Evolutionary conservation across 2,888 invertebrate species (phyloP).

Genomic region (Ptychoptera contaminata): DNA sequence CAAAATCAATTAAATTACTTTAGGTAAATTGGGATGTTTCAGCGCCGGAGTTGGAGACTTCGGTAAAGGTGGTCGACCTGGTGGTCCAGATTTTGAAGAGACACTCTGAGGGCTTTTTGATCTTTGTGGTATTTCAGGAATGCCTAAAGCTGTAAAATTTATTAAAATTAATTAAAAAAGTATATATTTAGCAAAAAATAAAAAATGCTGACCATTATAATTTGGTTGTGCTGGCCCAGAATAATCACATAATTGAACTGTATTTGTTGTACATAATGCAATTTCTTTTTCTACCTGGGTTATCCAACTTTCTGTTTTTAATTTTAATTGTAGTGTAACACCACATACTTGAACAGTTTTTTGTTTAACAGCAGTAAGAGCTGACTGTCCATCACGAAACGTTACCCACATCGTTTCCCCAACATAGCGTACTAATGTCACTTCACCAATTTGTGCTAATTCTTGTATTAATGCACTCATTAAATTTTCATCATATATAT

Average conservation of each 20-base stretch:
- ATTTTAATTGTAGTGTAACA: slow-evolving; percentile 47
- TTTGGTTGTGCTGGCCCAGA: slow-evolving; percentile 14
- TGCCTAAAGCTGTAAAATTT: slow-evolving; percentile 20
- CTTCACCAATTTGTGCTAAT: slow-evolving; percentile 72
- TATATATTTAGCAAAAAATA: background rate
- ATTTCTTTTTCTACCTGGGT: slow-evolving; percentile 69
- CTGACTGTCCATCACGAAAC: slow-evolving; percentile 78
- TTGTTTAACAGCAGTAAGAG: slow-evolving; percentile 53
- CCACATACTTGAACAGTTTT: slow-evolving; percentile 45
- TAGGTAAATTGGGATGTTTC: slow-evolving; percentile 5
- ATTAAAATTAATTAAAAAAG: background rate
- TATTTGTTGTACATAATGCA: slow-evolving; percentile 68
- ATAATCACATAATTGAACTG: slow-evolving; percentile 51
- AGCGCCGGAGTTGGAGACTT: slow-evolving; percentile 36
- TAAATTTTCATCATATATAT: slow-evolving; percentile 63
- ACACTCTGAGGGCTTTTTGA: slow-evolving; percentile 33
- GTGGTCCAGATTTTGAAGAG: slow-evolving; percentile 31
- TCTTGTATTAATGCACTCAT: slow-evolving; percentile 67
- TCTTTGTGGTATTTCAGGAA: slow-evolving; percentile 34
- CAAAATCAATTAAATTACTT: background rate
- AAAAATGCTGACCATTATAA: slow-evolving; percentile 28
- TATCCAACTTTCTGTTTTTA: slow-evolving; percentile 79
- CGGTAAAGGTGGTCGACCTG: slow-evolving; percentile 36
- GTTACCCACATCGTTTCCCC: slow-evolving; percentile 83
- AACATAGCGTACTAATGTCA: slow-evolving; percentile 80